Evolutionary conservation across 2,888 invertebrate species (phyloP).

Genomic region (Sussaba pulchella): DNA sequence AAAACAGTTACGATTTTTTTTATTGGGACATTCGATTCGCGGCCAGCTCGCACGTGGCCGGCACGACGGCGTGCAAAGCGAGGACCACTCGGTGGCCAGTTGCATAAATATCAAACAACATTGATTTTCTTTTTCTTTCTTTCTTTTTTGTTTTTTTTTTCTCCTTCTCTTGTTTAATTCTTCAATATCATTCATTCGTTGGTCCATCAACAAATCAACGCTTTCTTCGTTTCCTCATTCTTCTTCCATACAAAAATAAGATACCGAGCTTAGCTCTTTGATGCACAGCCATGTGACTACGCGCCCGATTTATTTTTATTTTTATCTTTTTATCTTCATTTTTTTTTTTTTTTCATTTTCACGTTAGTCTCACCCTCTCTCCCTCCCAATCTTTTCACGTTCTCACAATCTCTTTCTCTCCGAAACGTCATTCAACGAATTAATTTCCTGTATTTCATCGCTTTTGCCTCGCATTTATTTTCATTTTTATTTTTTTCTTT

Average conservation of each 20-base stretch:
- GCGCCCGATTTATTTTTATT: slow-evolving; percentile 71
- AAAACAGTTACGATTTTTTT: slow-evolving; percentile 79
- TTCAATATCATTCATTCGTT: slow-evolving; percentile 75
- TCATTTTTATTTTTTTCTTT: no score
- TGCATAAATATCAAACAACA: slow-evolving; percentile 82
- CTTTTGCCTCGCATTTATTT: slow-evolving; percentile 1
- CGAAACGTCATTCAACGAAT: slow-evolving; percentile 46
- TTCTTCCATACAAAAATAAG: slow-evolving; percentile 83
- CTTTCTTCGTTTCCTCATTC: slow-evolving; percentile 68
- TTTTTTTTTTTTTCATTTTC: slow-evolving; percentile 70
- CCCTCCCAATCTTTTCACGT: slow-evolving; percentile 59
- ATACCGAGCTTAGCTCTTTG: slow-evolving; percentile 82
- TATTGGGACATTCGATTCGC: slow-evolving; percentile 71
- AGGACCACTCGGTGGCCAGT: slow-evolving; percentile 82
- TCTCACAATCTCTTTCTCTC: slow-evolving; percentile 60
- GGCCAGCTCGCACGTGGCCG: slow-evolving; percentile 73
- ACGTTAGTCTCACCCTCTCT: slow-evolving; percentile 58
- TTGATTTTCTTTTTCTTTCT: slow-evolving; percentile 69
- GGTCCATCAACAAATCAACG: slow-evolving; percentile 80
- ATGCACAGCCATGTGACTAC: slow-evolving; percentile 84
- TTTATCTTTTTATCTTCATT: slow-evolving; percentile 56
- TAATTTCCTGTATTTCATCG: slow-evolving; percentile 20
- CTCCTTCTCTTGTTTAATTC: slow-evolving; percentile 62
- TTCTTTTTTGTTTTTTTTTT: slow-evolving; percentile 67
- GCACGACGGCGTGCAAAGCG: slow-evolving; percentile 72